Percentiles rank a stretch among this genome's conserved stretches.
Evolutionary conservation across 2,113 vertebrate genomes (phyloP).

Genomic region (Cyprinodon variegatus): DNA sequence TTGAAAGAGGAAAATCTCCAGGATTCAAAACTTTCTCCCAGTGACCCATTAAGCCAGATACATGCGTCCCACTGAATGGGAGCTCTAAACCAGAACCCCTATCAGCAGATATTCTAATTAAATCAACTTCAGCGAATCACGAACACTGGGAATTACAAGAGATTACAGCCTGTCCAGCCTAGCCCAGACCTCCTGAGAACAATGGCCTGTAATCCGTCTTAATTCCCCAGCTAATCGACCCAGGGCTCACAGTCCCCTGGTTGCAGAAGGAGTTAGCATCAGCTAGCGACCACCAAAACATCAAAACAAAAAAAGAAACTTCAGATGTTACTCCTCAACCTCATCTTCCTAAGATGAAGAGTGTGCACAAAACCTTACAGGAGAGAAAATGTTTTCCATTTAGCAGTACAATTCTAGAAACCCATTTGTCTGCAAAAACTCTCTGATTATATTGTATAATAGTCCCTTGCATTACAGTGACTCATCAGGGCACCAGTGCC

Average conservation of each 20-base stretch:
- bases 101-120: constrained; percentile 68
- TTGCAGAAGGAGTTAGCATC: constrained; percentile 10
- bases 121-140: constrained; percentile 77
- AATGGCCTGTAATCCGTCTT: constrained; percentile 74
- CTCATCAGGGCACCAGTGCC: too few relatives aligned
- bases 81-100: constrained; percentile 39
- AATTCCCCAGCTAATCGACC: constrained; percentile 74
- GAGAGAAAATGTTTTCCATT: constrained; percentile 29
- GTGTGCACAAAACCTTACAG: constrained; percentile 27
- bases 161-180: too few relatives aligned
- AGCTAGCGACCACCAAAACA: constrained; percentile 42
- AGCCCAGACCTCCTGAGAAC: constrained; percentile 58
- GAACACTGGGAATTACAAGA: too few relatives aligned
- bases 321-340: constrained; percentile 22
- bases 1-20: constrained; percentile 20
- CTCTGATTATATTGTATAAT: too few relatives aligned
- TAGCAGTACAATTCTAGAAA: too few relatives aligned
- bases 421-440: too few relatives aligned
- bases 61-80: too few relatives aligned
- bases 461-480: too few relatives aligned
- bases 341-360: constrained; percentile 32
- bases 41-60: constrained; percentile 8
- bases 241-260: constrained; percentile 35
- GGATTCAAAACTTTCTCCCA: not conserved
- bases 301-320: constrained; percentile 29